Percentiles rank a stretch among this genome's conserved stretches.
Evolutionary conservation across 2,888 invertebrate genomes (phyloP).

Genomic region (Dicycla oo): DNA sequence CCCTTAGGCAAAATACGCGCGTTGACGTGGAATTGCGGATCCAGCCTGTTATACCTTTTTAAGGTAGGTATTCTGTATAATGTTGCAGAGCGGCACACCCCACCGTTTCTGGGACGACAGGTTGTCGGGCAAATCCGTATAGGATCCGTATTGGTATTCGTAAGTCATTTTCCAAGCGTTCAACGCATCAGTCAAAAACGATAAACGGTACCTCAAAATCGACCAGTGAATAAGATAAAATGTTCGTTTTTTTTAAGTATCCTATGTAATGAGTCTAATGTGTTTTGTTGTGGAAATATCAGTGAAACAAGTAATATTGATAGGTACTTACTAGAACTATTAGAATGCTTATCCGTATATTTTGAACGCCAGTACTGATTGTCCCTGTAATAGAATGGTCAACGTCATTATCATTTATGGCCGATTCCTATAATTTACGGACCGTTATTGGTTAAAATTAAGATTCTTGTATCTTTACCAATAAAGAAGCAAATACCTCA

Average conservation of each 20-base stretch:
- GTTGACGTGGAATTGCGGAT: no score
- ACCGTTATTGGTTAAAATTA: no score
- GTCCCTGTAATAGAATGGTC: slow-evolving; percentile 54
- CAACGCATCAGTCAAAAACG: not conserved
- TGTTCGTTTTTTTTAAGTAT: not conserved
- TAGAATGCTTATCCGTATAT: slow-evolving; percentile 51
- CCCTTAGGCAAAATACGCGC: no score
- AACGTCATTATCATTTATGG: not conserved
- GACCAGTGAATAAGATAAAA: not conserved
- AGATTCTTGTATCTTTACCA: no score
- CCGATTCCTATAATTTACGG: no score
- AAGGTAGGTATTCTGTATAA: no score
- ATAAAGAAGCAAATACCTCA: no score
- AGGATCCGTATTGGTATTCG: not conserved
- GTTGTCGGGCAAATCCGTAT: not conserved
- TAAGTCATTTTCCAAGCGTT: not conserved
- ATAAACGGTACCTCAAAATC: not conserved
- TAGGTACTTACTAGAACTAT: slow-evolving; percentile 71
- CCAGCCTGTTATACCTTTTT: no score
- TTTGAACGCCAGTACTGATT: slow-evolving; percentile 42
- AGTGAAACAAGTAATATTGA: not conserved
- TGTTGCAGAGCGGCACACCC: not conserved
- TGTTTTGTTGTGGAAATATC: not conserved
- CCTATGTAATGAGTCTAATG: no score
- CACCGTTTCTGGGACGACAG: not conserved